Evolutionary conservation across 2,888 invertebrate genomes (phyloP).

Genomic region (Troides aeacus): DNA sequence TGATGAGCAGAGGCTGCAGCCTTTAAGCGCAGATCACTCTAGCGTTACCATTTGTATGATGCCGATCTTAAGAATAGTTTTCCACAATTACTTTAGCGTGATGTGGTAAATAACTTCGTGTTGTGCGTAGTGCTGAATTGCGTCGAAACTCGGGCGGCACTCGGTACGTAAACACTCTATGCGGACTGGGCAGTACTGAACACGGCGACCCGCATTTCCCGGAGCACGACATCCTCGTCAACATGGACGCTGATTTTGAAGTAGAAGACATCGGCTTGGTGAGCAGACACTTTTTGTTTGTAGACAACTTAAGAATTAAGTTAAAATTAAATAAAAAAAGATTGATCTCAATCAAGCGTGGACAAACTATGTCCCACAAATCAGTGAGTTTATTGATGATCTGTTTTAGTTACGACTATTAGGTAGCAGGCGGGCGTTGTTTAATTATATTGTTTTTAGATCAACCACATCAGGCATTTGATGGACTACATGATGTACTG

Average conservation of each 20-base stretch:
- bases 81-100: neutral
- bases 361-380: too few relatives aligned
- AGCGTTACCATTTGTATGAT: too few relatives aligned
- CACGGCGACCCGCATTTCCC: conserved; percentile 82
- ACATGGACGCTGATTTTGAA: conserved; percentile 86
- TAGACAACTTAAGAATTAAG: neutral
- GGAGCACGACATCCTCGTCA: conserved; percentile 91
- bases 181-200: conserved; percentile 88
- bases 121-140: conserved; percentile 82
- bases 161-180: conserved; percentile 88
- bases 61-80: too few relatives aligned
- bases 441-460: conserved; percentile 59
- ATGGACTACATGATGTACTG: conserved; percentile 84
- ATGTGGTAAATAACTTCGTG: neutral
- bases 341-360: neutral
- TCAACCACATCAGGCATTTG: conserved; percentile 86
- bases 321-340: neutral
- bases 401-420: too few relatives aligned
- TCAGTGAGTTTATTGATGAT: too few relatives aligned
- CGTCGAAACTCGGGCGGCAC: conserved; percentile 82
- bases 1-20: too few relatives aligned
- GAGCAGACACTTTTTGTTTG: conserved; percentile 36
- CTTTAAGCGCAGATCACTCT: too few relatives aligned
- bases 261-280: conserved; percentile 83
- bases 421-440: neutral